Evolutionary conservation across 2,797 vertebrate species (phyloP).

Genomic region (Falco concolor): DNA sequence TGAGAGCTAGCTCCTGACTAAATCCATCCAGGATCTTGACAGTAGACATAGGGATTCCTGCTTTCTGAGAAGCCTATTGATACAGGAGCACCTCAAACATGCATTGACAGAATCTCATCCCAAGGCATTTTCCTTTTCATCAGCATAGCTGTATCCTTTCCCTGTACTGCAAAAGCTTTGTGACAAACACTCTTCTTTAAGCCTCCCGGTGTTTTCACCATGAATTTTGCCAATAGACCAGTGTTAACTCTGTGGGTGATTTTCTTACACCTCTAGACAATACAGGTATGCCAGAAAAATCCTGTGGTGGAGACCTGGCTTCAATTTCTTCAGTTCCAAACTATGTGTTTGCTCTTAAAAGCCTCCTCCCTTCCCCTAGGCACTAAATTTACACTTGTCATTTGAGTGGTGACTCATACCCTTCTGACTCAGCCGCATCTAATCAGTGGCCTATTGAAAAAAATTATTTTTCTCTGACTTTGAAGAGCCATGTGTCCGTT

Average conservation of each 20-base stretch:
- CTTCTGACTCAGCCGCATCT: constrained; percentile 58
- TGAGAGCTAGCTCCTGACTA: not conserved
- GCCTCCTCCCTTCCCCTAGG: constrained; percentile 12
- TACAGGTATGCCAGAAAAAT: constrained; percentile 21
- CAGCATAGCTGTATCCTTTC: not conserved
- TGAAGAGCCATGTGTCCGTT: constrained; percentile 46
- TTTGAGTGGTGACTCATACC: constrained; percentile 63
- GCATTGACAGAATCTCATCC: not conserved
- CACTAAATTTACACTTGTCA: constrained; percentile 60
- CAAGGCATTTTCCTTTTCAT: fast-evolving
- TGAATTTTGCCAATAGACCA: constrained; percentile 1
- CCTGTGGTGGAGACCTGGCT: constrained; percentile 14
- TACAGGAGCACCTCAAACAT: not conserved
- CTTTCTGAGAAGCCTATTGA: not conserved
- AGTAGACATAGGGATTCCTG: not conserved
- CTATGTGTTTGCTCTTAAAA: constrained; percentile 49
- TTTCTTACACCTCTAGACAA: constrained; percentile 47
- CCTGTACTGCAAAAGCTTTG: not conserved
- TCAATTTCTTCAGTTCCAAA: constrained; percentile 10
- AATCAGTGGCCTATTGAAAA: constrained; percentile 65
- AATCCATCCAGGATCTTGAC: not conserved
- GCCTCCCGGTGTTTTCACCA: not conserved
- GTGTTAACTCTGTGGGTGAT: not conserved
- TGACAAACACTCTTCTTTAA: not conserved
- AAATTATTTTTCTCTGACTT: constrained; percentile 29